Evolutionary conservation across 2,113 vertebrate species (phyloP), one percentile per base, ranked within the genome.

Genomic region (Myanophis thanlyinensis): DNA sequence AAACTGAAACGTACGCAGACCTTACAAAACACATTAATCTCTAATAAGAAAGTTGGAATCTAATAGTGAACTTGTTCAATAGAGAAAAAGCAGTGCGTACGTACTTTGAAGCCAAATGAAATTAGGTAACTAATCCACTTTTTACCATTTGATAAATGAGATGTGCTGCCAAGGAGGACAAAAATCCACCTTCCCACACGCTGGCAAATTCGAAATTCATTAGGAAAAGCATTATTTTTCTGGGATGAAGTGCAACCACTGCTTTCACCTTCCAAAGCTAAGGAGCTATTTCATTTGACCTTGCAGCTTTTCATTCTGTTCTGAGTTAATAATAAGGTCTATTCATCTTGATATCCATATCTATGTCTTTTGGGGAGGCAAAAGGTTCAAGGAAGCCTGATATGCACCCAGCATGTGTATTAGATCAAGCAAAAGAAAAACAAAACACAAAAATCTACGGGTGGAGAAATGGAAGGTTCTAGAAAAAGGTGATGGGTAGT

Each of bases 111-210:
- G 67, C 13, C 3, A 59, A 89, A 49, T 89, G 53, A 85, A 90
- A 73, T 59, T 96, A 53, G n/a, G 46, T 88, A 96, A 93, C 67
- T 25, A 9, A 44, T 94, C 93, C 35, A 85, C 89, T 87, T 73
- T 88, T 56, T 87, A 5, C 54, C 11, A 18, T 87, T 2, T 92
- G 91, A 95, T 90, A 94, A 91, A 87, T 93, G 30, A 95, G 80
- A 90, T 91, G 91, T 95, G 22, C 89, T 91, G 86, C 86, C 90
- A 73, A 35, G 86, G 93, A 94, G 91, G 93, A 94, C 93, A 92
- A 80, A 51, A 0, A 0, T 56, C n/a, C 91, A 84, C 91, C 85
- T 95, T 90, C 89, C 44, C 15, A 53, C 80, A 93, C 20, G 44
- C 90, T 73, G 94, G 49, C 91, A 92, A 88, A 90, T 15, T 40